These are phyloP conservation scores for Dastarcus helophoroides DNA, from an alignment of 2,888 invertebrate genomes.

Conservation along the genomic window DNA sequence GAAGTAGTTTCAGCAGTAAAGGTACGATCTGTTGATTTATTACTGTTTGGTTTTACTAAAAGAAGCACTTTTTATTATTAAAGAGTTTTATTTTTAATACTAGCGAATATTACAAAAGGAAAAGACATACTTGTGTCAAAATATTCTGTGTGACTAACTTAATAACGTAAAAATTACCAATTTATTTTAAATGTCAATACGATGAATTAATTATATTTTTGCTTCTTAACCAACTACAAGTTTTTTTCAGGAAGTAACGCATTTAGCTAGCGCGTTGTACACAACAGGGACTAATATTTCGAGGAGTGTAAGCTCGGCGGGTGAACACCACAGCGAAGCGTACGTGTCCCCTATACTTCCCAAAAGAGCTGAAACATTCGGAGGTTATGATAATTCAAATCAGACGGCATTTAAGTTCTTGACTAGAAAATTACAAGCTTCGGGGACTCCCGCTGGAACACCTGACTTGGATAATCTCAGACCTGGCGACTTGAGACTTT, in stretches of 20 bases:
- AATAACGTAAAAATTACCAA: too few relatives aligned
- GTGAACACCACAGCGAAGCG: slow-evolving; percentile 78
- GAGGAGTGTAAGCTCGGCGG: slow-evolving; percentile 86
- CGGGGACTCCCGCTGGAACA: slow-evolving; percentile 29
- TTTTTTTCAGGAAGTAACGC: slow-evolving; percentile 53
- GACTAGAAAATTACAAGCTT: slow-evolving; percentile 31
- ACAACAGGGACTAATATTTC: slow-evolving; percentile 69
- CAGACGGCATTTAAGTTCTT: slow-evolving; percentile 30
- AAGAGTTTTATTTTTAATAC: too few relatives aligned
- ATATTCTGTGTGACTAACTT: too few relatives aligned
- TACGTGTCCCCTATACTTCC: slow-evolving; percentile 81
- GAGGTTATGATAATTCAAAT: slow-evolving; percentile 70
- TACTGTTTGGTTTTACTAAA: too few relatives aligned
- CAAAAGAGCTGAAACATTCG: slow-evolving; percentile 90
- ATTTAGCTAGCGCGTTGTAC: slow-evolving; percentile 62
- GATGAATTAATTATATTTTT: too few relatives aligned
- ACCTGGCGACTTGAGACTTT: slow-evolving; percentile 34
- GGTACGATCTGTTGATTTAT: too few relatives aligned
- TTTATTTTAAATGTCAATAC: too few relatives aligned
- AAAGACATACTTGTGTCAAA: too few relatives aligned
- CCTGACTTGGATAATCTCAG: slow-evolving; percentile 35
- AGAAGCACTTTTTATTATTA: too few relatives aligned
- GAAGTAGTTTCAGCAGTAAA: slow-evolving; percentile 67
- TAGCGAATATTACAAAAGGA: too few relatives aligned
- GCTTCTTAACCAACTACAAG: too few relatives aligned